A percentile compares a stretch with the other conserved stretches of the same genome.
Conservation (phyloP, 2,113 vertebrate genomes). For the Puma concolor region DNA sequence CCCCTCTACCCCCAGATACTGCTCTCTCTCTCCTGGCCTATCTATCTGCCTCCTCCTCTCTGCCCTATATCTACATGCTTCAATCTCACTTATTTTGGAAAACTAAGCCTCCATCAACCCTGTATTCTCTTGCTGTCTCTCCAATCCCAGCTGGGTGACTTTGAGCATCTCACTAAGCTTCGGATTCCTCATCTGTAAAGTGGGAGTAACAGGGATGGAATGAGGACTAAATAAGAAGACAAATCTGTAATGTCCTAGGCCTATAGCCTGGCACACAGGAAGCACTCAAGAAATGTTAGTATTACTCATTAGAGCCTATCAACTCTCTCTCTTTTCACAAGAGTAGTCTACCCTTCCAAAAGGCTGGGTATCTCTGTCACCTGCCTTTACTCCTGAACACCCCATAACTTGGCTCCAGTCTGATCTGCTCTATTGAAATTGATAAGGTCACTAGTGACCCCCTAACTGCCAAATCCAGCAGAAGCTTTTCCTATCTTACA, state of each 20-base stretch:
- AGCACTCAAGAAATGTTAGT: background rate
- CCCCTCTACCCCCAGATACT: background rate
- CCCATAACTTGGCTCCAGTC: background rate
- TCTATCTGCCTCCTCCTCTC: background rate
- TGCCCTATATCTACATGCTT: background rate
- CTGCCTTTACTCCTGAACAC: background rate
- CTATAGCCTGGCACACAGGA: background rate
- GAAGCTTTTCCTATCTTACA: background rate
- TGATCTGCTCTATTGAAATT: background rate
- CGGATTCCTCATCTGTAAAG: background rate
- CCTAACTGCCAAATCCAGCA: background rate
- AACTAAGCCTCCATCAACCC: background rate
- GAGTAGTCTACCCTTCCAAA: background rate
- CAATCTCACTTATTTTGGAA: background rate
- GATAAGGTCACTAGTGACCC: background rate
- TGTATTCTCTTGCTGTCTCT: background rate
- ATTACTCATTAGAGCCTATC: background rate
- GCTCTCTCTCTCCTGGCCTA: background rate
- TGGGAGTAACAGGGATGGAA: background rate
- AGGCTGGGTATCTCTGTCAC: background rate
- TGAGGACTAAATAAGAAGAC: background rate
- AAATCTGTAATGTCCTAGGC: background rate
- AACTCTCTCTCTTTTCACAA: background rate
- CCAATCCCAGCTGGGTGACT: background rate
- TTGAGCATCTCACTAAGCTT: background rate